Percentiles rank a stretch among this genome's conserved stretches.
Conservation (phyloP, 2,797 vertebrate species). For the Malurus splendens region DNA sequence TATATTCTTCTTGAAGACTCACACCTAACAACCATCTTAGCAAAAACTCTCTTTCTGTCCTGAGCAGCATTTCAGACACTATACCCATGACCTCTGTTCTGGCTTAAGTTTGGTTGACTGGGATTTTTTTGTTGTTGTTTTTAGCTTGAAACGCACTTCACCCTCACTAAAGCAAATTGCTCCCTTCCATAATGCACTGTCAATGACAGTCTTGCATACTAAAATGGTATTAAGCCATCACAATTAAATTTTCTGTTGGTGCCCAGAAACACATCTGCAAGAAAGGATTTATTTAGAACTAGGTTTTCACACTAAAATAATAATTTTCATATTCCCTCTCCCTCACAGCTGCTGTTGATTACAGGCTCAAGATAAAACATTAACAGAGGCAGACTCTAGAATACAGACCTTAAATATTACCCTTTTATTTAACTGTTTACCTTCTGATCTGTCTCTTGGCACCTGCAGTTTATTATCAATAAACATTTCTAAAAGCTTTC, state of each 20-base stretch:
- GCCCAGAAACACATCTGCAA: not conserved
- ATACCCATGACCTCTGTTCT: not conserved
- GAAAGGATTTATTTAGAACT: not conserved
- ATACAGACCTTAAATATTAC: not conserved
- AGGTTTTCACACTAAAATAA: not conserved
- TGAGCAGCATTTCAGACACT: not conserved
- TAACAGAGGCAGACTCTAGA: not conserved
- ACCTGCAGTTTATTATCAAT: not conserved
- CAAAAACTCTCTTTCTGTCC: not conserved
- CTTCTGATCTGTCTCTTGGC: not conserved
- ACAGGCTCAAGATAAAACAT: not conserved
- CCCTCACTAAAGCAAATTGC: not conserved
- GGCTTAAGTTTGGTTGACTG: not conserved
- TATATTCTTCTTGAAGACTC: not conserved
- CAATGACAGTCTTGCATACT: not conserved
- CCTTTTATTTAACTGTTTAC: not conserved
- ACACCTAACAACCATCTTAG: not conserved
- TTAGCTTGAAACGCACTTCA: not conserved
- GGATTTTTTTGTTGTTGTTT: rapidly evolving
- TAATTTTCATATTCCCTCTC: not conserved
- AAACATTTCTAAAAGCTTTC: not conserved
- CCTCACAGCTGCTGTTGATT: not conserved
- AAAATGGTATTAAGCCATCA: not conserved
- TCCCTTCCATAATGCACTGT: not conserved
- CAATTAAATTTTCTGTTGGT: not conserved